Base-by-base conservation (phyloP, 2,113 vertebrate genomes). In the Megaceryle maxima region DNA sequence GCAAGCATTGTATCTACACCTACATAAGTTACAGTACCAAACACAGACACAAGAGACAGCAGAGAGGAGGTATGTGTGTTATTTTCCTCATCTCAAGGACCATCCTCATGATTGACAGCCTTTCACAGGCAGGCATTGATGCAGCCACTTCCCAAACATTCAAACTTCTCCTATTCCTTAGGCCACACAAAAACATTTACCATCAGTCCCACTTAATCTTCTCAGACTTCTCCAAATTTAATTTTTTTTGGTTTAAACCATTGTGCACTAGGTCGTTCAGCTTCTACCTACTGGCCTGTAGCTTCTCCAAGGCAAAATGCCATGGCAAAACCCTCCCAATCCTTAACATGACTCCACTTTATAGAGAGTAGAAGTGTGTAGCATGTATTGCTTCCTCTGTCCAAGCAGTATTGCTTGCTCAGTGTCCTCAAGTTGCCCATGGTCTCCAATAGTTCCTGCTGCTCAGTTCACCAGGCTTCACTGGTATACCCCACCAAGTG, bases 331-430 rank as follows among this genome's bases (percentile, higher is more conserved):
- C 11, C 6, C 29, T 72, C 44, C 41, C 25, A 55, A 2, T 22
- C 26, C 16, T 48, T 50, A n/a, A 43, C 9, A 1, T 3, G 20
- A 33, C 29, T 28, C 55, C 77, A 50, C 57, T 67, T 72, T 77
- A 77, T 44, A 62, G 18, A 77, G 43, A 10, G 22, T 50, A 37
- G 17, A 66, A 51, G 33, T 1, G 6, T 21, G 31, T 31, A 77
- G 59, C 3, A 1, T 1, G 2, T 16, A 7, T n/a, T n/a, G 21
- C 25, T 37, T 1, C 43, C 46, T 72, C 82, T 51, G 22, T 21
- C 8, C 16, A 55, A 51, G 51, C 48, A 57, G 13, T 18, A 53
- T 5, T 33, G n/a, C 46, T 53, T n/a, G 11, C 4, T 10, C 59
- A 29, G 7, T 2, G 3, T 43, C 29, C 51, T 67, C 51, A 77